phyloP scores from a whole-genome alignment of 2,888 invertebrate genomes.

The Ptychoptera contaminata region DNA sequence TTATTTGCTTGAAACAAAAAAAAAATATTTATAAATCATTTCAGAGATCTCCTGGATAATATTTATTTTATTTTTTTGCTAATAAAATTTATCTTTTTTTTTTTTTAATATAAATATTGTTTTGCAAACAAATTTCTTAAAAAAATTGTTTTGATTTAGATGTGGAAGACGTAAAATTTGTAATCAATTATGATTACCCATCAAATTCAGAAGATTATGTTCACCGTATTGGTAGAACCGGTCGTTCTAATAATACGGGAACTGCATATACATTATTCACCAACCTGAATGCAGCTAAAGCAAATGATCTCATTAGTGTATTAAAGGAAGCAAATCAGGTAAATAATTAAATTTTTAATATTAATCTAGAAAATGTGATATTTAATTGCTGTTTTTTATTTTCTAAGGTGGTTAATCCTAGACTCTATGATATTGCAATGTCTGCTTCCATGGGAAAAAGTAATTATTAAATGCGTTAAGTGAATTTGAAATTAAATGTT shows the following conservation, averaged over 20 bases:
- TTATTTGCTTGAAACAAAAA: too few relatives aligned
- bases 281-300: conserved; percentile 77
- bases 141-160: conserved; percentile 41
- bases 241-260: conserved; percentile 80
- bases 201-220: conserved; percentile 96
- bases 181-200: conserved; percentile 97
- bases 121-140: conserved; percentile 5
- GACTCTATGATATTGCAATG: conserved; percentile 57
- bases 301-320: conserved; percentile 79
- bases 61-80: neutral
- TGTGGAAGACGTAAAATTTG: conserved; percentile 98
- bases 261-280: conserved; percentile 96
- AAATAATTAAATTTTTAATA: conserved; percentile 1
- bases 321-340: conserved; percentile 87
- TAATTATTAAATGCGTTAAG: too few relatives aligned
- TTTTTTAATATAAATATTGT: conserved; percentile 1
- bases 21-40: too few relatives aligned
- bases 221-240: conserved; percentile 84
- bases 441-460: conserved; percentile 20
- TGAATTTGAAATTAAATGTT: too few relatives aligned
- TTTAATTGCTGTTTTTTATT: neutral
- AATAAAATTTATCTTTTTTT: neutral
- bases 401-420: conserved; percentile 71
- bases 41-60: too few relatives aligned
- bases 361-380: too few relatives aligned